Evolutionary conservation across 2,797 vertebrate species (phyloP).

Genomic region (Propithecus deckenii): DNA sequence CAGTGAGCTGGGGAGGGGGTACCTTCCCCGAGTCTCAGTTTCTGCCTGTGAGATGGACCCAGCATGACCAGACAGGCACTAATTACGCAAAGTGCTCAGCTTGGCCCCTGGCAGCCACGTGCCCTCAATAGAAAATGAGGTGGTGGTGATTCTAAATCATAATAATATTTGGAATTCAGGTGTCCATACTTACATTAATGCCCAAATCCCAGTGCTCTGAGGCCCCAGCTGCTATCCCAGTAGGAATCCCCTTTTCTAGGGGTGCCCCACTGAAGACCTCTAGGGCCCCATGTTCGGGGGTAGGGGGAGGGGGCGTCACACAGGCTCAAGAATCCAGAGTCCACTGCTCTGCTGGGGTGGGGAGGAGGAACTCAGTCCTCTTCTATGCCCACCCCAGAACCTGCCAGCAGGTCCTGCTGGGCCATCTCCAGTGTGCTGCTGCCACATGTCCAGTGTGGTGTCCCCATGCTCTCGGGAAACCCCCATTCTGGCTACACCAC

Average conservation of each 20-base stretch:
- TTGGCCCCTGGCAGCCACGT: not conserved
- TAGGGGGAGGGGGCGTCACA: not conserved
- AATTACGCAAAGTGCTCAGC: not conserved
- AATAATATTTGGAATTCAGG: not conserved
- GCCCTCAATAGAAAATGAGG: not conserved
- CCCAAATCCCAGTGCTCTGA: not conserved
- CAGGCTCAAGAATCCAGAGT: not conserved
- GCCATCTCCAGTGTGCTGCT: not conserved
- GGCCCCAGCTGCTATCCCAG: not conserved
- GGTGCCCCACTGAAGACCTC: not conserved
- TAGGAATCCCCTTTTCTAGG: not conserved
- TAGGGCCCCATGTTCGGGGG: not conserved
- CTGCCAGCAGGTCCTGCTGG: not conserved
- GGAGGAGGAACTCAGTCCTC: not conserved
- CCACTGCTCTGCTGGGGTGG: not conserved
- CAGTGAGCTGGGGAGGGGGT: not conserved
- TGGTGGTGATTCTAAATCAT: not conserved
- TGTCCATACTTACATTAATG: not conserved
- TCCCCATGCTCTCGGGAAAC: not conserved
- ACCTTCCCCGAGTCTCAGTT: not conserved
- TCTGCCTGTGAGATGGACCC: not conserved
- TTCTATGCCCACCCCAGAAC: not conserved
- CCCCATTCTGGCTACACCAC: not conserved
- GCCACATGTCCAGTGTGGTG: rapidly evolving
- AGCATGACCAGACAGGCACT: not conserved